Evolutionary conservation across 2,797 vertebrate species (phyloP), one percentile per base, ranked within the genome.

Genomic region (Sebastes cheni): DNA sequence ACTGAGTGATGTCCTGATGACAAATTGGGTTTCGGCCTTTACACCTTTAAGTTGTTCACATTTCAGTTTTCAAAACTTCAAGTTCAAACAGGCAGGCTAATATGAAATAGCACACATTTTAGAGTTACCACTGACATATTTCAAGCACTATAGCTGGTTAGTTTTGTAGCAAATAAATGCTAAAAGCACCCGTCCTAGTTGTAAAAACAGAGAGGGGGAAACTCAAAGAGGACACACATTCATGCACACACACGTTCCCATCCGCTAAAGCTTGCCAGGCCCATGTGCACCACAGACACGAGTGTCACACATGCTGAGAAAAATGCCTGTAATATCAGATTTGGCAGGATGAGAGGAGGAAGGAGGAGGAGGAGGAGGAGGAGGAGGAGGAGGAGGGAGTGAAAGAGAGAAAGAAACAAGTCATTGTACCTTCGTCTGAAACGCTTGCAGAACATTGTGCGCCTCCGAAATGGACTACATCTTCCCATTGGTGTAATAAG

Each of bases 321-420:
- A 88, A 91, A 88, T 78, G 72, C 50, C 77, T 79, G 69, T 84
- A 74, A 88, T 84, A 84, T 91, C 76, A 77, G 73, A 86, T 86
- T 85, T 86, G 82, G 76, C 82, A 88, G 62, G 73, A 78, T 18
- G 42, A 78, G 70, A 66, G 66, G 46, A 52, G 46, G 46, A 29
- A 61, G 3, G 46, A 68, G 6, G 62, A 55, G 36, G 75, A 73
- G 58, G 60, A 59, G 60, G 30, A 29, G 36, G 75, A 73, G 58
- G 60, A 55, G 60, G 30, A 32, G 2, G 65, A 81, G 29, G 69
- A 77, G 52, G 52, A 54, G 52, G 52, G 52, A 54, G 52, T 54
- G 52, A 54, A 54, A n/a, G 52, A 54, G 52, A n/a, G 52, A 54
- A 54, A 79, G 36, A 84, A 86, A 79, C 42, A 70, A 80, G 32